phyloP scores from a whole-genome alignment of 1,140 invertebrate species.

The Nasonia giraulti region DNA sequence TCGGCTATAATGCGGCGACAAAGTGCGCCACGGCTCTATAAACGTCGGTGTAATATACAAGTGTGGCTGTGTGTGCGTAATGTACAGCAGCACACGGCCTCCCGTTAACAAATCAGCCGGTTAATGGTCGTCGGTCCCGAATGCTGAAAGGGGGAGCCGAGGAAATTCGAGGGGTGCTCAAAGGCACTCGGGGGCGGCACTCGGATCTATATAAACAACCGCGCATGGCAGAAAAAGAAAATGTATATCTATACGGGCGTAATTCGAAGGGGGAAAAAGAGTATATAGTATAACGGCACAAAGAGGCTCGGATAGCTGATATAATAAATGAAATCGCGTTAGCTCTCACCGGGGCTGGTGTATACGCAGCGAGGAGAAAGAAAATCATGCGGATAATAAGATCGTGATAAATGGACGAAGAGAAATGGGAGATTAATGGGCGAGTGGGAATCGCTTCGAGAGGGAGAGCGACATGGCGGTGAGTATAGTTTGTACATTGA shows the following conservation, averaged over 20 bases:
- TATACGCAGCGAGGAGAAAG: neutral
- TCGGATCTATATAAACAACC: neutral
- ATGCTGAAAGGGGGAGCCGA: neutral
- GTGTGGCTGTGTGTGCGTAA: neutral
- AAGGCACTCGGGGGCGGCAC: neutral
- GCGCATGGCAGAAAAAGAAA: neutral
- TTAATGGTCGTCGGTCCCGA: conserved; percentile 12
- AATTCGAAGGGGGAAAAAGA: neutral
- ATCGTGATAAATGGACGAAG: conserved; percentile 12
- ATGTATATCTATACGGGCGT: neutral
- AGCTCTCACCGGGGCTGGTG: neutral
- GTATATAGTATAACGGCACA: neutral
- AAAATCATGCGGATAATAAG: conserved; percentile 7
- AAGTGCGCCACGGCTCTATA: neutral
- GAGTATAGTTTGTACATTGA: neutral
- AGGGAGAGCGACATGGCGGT: neutral
- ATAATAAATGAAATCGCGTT: conserved; percentile 11
- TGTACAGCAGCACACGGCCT: neutral
- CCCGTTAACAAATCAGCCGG: conserved; percentile 29
- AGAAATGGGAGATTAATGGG: conserved; percentile 1
- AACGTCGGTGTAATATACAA: neutral
- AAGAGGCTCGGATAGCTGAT: neutral
- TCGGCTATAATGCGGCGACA: neutral
- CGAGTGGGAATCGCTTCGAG: neutral
- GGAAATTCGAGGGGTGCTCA: neutral